Evolutionary conservation across 37 sponge, comb jelly and placozoan species (phyloP).

Genomic region (Haliclona indistincta): DNA sequence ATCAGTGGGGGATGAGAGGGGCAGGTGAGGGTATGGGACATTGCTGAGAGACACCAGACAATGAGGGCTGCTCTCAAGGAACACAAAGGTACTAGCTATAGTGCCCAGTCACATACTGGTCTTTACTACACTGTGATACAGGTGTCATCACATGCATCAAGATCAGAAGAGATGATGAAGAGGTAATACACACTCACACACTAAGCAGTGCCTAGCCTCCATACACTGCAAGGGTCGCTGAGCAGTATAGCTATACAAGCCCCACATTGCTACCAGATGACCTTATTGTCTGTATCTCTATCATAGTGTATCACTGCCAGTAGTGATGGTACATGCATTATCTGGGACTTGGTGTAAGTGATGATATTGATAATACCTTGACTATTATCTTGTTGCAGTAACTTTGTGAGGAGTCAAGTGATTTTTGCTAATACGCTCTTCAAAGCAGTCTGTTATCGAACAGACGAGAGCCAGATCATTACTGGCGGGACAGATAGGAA

Average conservation of each 20-base stretch:
- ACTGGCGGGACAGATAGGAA: conserved; percentile 97
- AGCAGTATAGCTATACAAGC: no score
- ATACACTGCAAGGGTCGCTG: no score
- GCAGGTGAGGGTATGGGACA: conserved; percentile 96
- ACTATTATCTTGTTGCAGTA: conserved; percentile 36
- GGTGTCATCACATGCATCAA: conserved; percentile 90
- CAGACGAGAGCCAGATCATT: conserved; percentile 91
- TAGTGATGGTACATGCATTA: conserved; percentile 94
- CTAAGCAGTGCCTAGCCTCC: no score
- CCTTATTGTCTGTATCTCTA: conserved; percentile 2
- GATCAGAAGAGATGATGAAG: conserved; percentile 69
- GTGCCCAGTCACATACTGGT: no score
- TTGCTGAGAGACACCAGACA: conserved; percentile 41
- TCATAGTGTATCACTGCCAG: conserved; percentile 90
- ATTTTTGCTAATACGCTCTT: conserved; percentile 99
- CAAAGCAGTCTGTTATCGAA: conserved; percentile 91
- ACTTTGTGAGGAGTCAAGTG: conserved; percentile 88
- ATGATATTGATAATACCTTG: no score
- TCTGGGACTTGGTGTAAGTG: conserved; percentile 95
- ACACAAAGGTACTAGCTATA: conserved; percentile 71
- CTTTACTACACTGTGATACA: no score
- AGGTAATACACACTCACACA: no score
- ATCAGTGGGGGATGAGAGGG: conserved; percentile 99
- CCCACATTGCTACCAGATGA: no score
- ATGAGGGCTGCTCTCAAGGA: conserved; percentile 97